Conservation (phyloP, 2,113 vertebrate species). For the Rhodinocichla rosea region DNA sequence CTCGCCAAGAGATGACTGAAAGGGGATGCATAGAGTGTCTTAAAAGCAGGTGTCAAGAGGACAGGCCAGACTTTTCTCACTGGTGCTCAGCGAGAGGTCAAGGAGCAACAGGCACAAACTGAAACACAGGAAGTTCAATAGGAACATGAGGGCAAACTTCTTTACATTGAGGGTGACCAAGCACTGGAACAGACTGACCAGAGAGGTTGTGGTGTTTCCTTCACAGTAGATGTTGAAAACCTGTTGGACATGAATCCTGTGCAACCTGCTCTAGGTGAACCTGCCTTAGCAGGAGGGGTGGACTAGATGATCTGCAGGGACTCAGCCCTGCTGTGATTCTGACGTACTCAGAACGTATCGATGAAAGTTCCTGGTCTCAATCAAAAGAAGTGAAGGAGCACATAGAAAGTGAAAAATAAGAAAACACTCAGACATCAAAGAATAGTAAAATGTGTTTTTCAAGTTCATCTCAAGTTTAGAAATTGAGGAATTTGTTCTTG, state of each 20-base stretch:
- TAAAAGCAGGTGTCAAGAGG: too few relatives aligned
- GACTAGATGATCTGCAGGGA: background rate
- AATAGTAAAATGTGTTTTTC: background rate
- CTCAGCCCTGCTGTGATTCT: background rate
- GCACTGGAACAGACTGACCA: background rate
- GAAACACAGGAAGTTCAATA: background rate
- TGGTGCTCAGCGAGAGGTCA: fast-evolving
- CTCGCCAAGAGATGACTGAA: background rate
- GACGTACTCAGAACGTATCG: fast-evolving
- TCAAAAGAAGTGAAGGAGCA: background rate
- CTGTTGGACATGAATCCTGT: background rate
- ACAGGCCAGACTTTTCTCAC: background rate
- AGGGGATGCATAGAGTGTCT: background rate
- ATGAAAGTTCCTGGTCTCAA: background rate
- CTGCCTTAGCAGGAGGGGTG: background rate
- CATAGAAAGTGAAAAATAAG: background rate
- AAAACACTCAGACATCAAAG: background rate
- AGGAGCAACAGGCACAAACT: background rate
- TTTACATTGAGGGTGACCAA: background rate
- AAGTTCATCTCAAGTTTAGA: background rate
- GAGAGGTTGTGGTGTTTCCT: background rate
- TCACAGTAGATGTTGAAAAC: background rate
- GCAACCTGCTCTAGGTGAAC: background rate
- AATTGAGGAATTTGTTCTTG: background rate
- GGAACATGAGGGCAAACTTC: background rate